Conservation (phyloP, 2,888 invertebrate species). For the Coelogynopora nodosa region DNA sequence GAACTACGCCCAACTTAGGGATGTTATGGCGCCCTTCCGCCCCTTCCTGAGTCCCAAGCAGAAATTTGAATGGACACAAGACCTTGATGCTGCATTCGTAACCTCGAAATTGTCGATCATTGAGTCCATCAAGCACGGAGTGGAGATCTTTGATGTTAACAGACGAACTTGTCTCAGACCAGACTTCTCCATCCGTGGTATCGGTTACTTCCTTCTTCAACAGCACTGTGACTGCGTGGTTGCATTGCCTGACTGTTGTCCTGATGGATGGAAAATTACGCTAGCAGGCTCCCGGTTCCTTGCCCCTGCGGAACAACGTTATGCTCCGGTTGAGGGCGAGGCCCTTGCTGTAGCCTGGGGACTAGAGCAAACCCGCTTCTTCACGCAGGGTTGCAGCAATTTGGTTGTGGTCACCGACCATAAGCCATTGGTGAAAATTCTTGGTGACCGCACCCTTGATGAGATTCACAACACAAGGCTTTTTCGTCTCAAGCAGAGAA, state of each 20-base stretch:
- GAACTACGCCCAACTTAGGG: no score
- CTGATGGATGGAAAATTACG: background rate
- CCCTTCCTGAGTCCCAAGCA: background rate
- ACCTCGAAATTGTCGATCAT: constrained; percentile 1
- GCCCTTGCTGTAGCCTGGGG: constrained; percentile 38
- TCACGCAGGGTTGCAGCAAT: background rate
- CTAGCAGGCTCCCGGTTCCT: constrained; percentile 7
- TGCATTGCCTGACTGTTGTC: background rate
- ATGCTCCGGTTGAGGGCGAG: constrained; percentile 25
- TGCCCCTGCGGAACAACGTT: background rate
- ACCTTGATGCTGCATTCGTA: background rate
- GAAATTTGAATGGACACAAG: background rate
- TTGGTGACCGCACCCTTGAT: no score
- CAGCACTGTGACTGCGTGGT: background rate
- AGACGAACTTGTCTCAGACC: background rate
- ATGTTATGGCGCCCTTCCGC: background rate
- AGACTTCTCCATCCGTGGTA: background rate
- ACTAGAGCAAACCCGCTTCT: background rate
- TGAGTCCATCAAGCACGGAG: background rate
- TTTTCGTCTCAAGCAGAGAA: constrained; percentile 37
- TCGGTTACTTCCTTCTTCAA: background rate
- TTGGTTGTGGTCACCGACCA: constrained; percentile 15
- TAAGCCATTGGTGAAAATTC: constrained; percentile 9
- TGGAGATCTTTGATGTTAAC: background rate
- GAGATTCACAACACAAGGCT: constrained; percentile 37